Evolutionary conservation across 2,888 invertebrate genomes (phyloP).

Genomic region (Oxystoma pomonae): DNA sequence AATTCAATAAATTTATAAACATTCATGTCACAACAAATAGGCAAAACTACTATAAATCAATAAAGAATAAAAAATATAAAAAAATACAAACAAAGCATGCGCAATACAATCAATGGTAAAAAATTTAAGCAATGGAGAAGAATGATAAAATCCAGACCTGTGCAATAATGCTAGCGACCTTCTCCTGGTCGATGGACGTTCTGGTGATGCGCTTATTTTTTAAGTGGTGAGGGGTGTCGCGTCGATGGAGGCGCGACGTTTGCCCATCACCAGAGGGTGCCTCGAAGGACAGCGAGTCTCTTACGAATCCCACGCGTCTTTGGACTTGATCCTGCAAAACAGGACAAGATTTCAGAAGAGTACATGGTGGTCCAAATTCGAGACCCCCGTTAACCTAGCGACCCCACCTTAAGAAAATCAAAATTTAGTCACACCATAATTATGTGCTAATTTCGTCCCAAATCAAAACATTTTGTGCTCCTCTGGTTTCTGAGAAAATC

Average conservation of each 20-base stretch:
- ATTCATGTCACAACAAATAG: too few relatives aligned
- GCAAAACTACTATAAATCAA: not conserved
- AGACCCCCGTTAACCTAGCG: too few relatives aligned
- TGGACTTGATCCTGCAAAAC: slow-evolving; percentile 47
- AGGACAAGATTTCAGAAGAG: too few relatives aligned
- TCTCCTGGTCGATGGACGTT: slow-evolving; percentile 61
- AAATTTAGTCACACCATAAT: too few relatives aligned
- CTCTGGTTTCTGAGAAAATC: too few relatives aligned
- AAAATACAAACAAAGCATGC: slow-evolving; percentile 1
- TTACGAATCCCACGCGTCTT: slow-evolving; percentile 62
- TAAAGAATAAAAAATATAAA: not conserved
- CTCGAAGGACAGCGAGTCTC: slow-evolving; percentile 39
- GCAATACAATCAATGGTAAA: slow-evolving; percentile 12
- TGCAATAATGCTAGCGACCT: slow-evolving; percentile 68
- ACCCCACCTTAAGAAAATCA: too few relatives aligned
- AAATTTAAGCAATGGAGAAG: slow-evolving; percentile 31
- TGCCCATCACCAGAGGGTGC: slow-evolving; percentile 45
- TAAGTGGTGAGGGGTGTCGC: slow-evolving; percentile 98
- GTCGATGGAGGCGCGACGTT: slow-evolving; percentile 70
- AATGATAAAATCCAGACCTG: too few relatives aligned
- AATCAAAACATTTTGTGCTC: too few relatives aligned
- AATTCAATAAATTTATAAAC: too few relatives aligned
- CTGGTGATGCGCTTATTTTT: slow-evolving; percentile 91
- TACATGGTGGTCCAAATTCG: too few relatives aligned
- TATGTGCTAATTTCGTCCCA: too few relatives aligned